Evolutionary conservation across 2,797 vertebrate genomes (phyloP), one percentile per base, ranked within the genome.

Genomic region (Etheostoma perlongum): DNA sequence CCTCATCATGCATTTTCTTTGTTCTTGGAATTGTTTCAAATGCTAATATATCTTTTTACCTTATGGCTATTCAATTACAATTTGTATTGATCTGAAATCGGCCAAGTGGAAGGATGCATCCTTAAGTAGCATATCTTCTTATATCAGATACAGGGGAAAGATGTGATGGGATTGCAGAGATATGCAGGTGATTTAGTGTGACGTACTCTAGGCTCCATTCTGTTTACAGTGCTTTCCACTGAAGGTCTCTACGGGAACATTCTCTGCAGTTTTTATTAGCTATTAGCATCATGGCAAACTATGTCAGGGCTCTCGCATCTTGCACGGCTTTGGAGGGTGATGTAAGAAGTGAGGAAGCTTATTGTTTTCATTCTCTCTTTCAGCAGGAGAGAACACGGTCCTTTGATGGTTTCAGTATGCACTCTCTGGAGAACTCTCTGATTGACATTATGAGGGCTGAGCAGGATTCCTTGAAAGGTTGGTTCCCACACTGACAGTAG

Each of bases 391-490:
- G 98, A 88, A 96, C 97, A 79, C 96, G 98, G 92, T 96, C 98
- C 82, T 99, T 99, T 94, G 98, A 96, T 92, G 94, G 95, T 82
- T 96, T 96, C 91, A 96, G 97, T 91, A 99, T 99, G 98, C 98
- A 99, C 88, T 99, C 98, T 89, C 94, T 99, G 95, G 98, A 99
- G 96, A 99, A 97, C 93, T 99, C 98, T 8, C 95, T 99, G 93
- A 99, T 99, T 94, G 98, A 99, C 95, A 99, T 99, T 94, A 99
- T 99, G 98, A 97, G 98, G 95, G 98, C 98, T 91, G 98, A 99
- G 94, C 99, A 98, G 91, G 98, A 99, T 95, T 98, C 98, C 80
- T 95, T 99, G 92, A 99, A 99, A 99, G 98, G 98, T 99, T 97
- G 82, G 89, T 94, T 93, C 87, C 83, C 85, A 87, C 77, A 84